These are phyloP conservation scores for Leuciscus idus DNA, from an alignment of 2,113 vertebrate species.

Conservation along the genomic window DNA sequence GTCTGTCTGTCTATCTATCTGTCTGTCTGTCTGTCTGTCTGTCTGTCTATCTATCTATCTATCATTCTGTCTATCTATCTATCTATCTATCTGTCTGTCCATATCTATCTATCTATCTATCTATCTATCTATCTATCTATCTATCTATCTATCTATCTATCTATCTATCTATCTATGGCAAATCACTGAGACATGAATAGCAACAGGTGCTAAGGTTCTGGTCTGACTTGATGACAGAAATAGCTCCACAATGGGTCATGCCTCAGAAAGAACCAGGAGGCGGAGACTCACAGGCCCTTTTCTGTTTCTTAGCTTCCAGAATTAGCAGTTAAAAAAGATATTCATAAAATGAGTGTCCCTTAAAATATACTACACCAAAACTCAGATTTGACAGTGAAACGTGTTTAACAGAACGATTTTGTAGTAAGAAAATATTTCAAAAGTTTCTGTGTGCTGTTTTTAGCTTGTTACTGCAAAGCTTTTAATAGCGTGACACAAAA, in stretches of 20 bases:
- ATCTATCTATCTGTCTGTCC: too few species aligned
- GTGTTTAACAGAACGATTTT: background rate
- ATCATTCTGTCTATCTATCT: slow-evolving; percentile 24
- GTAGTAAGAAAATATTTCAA: background rate
- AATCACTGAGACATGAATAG: slow-evolving; percentile 62
- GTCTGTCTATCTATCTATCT: too few species aligned
- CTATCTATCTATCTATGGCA: slow-evolving; percentile 40
- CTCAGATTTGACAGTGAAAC: background rate
- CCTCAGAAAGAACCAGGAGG: slow-evolving; percentile 62
- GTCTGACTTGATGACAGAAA: slow-evolving; percentile 67
- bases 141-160: too few species aligned
- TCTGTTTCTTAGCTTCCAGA: slow-evolving; percentile 46
- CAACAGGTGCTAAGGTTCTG: slow-evolving; percentile 70
- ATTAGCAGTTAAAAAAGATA: background rate
- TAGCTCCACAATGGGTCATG: slow-evolving; percentile 74
- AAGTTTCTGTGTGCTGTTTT: background rate
- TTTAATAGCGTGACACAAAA: slow-evolving; percentile 13
- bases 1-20: too few species aligned
- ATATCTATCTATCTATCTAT: too few species aligned
- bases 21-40: too few species aligned
- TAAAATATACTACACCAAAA: background rate
- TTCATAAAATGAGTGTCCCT: background rate
- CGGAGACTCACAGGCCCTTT: slow-evolving; percentile 66
- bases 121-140: too few species aligned
- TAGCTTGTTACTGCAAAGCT: slow-evolving; percentile 3